A percentile compares a stretch with the other conserved stretches of the same genome.
These are phyloP conservation scores for Hoplias malabaricus DNA, from an alignment of 2,113 vertebrate species.

Conservation along the genomic window DNA sequence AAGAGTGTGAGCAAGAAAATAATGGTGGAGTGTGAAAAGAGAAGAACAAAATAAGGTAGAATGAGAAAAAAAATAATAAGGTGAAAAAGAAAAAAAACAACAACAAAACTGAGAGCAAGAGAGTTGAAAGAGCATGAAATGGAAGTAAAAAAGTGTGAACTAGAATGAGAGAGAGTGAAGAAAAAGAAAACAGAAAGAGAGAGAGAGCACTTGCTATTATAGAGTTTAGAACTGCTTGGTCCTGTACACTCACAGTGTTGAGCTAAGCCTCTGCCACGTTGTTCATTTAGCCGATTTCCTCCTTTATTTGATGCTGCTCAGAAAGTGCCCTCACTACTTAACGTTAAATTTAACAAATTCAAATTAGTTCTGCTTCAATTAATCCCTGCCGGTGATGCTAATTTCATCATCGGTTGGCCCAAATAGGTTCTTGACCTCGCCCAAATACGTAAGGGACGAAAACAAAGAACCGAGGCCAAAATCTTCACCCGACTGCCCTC, in stretches of 20 bases:
- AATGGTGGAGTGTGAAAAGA: no score
- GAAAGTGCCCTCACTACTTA: conserved; percentile 45
- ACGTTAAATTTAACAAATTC: conserved; percentile 55
- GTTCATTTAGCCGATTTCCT: conserved; percentile 46
- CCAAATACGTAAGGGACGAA: background rate
- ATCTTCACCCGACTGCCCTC: background rate
- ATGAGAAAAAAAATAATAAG: background rate
- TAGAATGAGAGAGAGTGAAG: background rate
- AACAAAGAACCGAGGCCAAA: background rate
- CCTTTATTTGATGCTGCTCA: conserved; percentile 44
- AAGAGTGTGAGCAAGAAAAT: background rate
- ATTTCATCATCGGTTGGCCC: conserved; percentile 54
- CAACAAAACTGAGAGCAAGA: background rate
- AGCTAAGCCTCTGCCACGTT: conserved; percentile 22
- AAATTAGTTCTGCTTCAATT: conserved; percentile 47
- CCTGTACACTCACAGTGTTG: conserved; percentile 16
- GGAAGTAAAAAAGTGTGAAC: background rate
- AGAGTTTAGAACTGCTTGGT: background rate
- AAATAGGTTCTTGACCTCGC: conserved; percentile 33
- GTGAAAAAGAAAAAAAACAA: background rate
- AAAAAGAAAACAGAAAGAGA: conserved; percentile 10
- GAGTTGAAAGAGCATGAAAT: background rate
- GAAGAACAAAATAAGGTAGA: background rate
- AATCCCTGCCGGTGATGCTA: conserved; percentile 41
- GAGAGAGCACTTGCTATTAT: background rate